Conservation (phyloP, 1,140 invertebrate genomes). For the Chrysomallon squamiferum region DNA sequence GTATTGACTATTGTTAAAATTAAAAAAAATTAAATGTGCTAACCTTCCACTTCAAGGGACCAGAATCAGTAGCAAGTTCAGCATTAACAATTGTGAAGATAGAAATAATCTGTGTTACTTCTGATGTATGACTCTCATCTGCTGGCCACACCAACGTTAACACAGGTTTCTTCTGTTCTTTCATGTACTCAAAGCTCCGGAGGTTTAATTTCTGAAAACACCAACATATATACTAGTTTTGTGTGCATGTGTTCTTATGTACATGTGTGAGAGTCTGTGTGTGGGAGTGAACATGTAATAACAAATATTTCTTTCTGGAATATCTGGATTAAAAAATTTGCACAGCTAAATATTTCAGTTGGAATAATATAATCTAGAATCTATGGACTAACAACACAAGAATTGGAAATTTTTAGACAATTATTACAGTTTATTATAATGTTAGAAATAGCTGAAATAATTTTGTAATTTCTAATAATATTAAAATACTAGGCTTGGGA, state of each 20-base stretch:
- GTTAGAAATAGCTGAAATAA: too few relatives aligned
- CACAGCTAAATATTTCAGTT: background rate
- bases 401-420: too few relatives aligned
- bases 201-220: constrained; percentile 31
- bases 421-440: too few relatives aligned
- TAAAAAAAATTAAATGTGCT: too few relatives aligned
- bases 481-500: too few relatives aligned
- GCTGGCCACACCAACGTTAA: constrained; percentile 37
- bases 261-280: background rate
- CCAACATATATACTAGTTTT: background rate
- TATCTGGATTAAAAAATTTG: background rate
- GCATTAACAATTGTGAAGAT: constrained; percentile 44
- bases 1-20: too few relatives aligned
- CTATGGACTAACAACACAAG: background rate
- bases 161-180: constrained; percentile 36
- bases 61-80: constrained; percentile 25
- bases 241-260: background rate
- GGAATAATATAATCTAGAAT: background rate
- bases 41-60: constrained; percentile 47
- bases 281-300: background rate
- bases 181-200: constrained; percentile 21
- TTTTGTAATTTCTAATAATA: too few relatives aligned
- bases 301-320: background rate
- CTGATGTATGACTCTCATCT: constrained; percentile 15
- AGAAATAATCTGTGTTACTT: constrained; percentile 33